Evolutionary conservation across 2,113 vertebrate species (phyloP), one percentile per base, ranked within the genome.

Genomic region (Lanius ludovicianus): DNA sequence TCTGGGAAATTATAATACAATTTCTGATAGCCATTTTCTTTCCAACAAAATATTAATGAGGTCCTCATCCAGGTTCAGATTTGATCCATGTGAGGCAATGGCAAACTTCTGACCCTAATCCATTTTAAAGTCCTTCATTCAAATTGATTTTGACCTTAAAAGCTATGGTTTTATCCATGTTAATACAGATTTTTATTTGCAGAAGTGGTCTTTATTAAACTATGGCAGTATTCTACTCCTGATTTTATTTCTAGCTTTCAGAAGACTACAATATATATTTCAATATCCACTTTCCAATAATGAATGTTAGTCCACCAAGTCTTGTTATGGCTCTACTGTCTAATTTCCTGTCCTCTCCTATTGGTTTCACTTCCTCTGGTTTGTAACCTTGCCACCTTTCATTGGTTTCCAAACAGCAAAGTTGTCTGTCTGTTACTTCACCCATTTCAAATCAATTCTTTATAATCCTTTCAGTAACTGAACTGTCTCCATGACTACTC

Each of bases 11-110:
- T 67, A 35, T 22, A 55, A 62, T 76, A 76, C 6, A 12, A 11
- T 76, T 94, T 95, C 84, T 95, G 75, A 92, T 88, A 69, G n/a
- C 8, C 37, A 33, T 90, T 95, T 93, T 94, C 59, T 64, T n/a
- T 90, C 41, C 74, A 90, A 52, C 15, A 84, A 84, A 70, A 55
- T 89, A 69, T 74, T 74, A 87, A 79, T 76, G 64, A 77, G 15
- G 22, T 89, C 42, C 35, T 86, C 31, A 60, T 88, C 39, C 64
- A 74, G 16, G 33, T 88, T 92, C 63, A 84, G 4, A 86, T 95
- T 83, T 78, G 50, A 86, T 42, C 39, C 35, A 49, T 50, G 21
- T 62, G 55, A 94, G 35, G 35, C 39, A 86, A 39, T 57, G 46
- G 17, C 59, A 91, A 76, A 83, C 46, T 93, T 90, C 59, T 65